phyloP scores from a whole-genome alignment of 2,888 invertebrate species.

The Mantis religiosa region DNA sequence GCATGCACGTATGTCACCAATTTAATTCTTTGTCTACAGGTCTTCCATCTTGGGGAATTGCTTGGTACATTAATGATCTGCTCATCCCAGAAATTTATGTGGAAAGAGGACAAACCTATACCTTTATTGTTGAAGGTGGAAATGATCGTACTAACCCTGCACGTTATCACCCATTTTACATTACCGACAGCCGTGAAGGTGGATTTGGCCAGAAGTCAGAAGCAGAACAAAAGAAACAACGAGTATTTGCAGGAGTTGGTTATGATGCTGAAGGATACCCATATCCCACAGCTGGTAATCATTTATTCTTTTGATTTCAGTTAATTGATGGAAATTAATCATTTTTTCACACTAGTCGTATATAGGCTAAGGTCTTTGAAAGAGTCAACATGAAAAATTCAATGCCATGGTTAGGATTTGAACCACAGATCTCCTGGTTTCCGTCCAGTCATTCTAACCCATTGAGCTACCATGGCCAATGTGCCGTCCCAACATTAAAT shows the following conservation, averaged over 20 bases:
- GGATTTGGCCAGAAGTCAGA: slow-evolving; percentile 77
- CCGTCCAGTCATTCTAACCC: no score
- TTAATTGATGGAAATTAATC: no score
- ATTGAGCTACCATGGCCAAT: no score
- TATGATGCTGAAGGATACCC: slow-evolving; percentile 73
- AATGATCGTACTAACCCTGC: slow-evolving; percentile 75
- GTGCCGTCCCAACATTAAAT: no score
- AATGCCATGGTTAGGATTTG: no score
- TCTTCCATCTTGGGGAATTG: slow-evolving; percentile 81
- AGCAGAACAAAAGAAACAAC: slow-evolving; percentile 64
- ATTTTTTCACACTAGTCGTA: no score
- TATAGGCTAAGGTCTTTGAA: no score
- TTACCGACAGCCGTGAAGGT: slow-evolving; percentile 80
- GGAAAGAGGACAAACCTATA: slow-evolving; percentile 80
- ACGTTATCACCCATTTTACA: slow-evolving; percentile 89
- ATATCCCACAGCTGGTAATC: slow-evolving; percentile 68
- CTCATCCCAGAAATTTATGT: slow-evolving; percentile 86
- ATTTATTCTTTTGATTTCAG: background rate
- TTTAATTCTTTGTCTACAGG: slow-evolving; percentile 43
- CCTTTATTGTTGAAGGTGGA: slow-evolving; percentile 82
- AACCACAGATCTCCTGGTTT: no score
- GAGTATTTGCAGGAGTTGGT: slow-evolving; percentile 75
- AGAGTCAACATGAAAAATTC: no score
- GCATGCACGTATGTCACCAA: background rate
- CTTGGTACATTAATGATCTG: slow-evolving; percentile 88